Conservation (phyloP, 2,113 vertebrate species). For the Psephotus haematonotus region DNA sequence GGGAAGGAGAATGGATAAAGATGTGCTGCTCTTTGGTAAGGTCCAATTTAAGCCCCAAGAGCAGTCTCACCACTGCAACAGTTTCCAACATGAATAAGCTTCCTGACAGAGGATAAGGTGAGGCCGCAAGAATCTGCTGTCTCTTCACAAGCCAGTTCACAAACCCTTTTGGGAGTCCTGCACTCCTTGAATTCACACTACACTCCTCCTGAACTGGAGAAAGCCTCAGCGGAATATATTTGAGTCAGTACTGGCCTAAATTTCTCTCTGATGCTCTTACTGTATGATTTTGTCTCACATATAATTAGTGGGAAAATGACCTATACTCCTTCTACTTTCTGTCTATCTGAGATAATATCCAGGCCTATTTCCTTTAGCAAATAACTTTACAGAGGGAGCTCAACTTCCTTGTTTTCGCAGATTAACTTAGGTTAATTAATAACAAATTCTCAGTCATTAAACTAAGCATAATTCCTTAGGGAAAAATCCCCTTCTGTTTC, state of each 20-base stretch:
- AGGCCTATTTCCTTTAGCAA: conserved; percentile 46
- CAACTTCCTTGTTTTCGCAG: conserved; percentile 46
- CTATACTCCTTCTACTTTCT: background rate
- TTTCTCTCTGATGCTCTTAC: background rate
- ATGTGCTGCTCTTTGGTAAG: background rate
- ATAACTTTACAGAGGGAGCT: conserved; percentile 31
- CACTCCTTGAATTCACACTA: background rate
- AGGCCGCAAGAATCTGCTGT: background rate
- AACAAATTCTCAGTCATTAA: conserved; percentile 40
- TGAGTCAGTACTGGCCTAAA: background rate
- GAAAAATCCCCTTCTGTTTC: background rate
- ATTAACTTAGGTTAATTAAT: conserved; percentile 67
- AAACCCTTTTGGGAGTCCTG: background rate
- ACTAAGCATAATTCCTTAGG: background rate
- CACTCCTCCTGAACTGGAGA: background rate
- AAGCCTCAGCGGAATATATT: background rate
- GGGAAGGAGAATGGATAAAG: background rate
- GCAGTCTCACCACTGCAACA: background rate
- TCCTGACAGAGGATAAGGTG: background rate
- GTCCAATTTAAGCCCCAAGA: background rate
- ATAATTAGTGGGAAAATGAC: background rate
- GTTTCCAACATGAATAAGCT: background rate
- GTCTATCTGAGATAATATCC: conserved; percentile 5
- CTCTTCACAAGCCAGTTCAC: background rate
- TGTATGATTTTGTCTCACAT: background rate